Evolutionary conservation across 2,113 vertebrate genomes (phyloP).

Genomic region (Psephotus haematonotus): DNA sequence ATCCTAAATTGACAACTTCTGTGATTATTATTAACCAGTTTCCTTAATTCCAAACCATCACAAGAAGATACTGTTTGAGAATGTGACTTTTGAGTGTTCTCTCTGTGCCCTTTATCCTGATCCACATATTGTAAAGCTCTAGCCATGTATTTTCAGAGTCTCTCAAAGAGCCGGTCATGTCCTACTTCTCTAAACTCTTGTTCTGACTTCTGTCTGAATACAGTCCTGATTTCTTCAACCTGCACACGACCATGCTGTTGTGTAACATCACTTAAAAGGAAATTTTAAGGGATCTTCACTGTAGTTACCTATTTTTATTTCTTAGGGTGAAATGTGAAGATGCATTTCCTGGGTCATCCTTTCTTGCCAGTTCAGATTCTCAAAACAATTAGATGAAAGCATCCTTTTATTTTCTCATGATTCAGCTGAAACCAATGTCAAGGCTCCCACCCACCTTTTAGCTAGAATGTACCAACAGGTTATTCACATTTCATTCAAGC

Average conservation of each 20-base stretch:
- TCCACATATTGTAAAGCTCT: not conserved
- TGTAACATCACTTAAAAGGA: not conserved
- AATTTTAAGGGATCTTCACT: not conserved
- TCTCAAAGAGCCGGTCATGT: not conserved
- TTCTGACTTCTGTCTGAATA: not conserved
- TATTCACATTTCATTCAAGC: not conserved
- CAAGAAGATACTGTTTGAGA: not conserved
- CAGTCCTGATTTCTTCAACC: not conserved
- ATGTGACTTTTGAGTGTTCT: not conserved
- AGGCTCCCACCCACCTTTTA: not conserved
- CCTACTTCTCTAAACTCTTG: not conserved
- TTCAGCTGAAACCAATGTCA: not conserved
- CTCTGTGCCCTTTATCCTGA: not conserved
- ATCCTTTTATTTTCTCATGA: not conserved
- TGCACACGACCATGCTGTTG: not conserved
- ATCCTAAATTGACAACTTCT: not conserved
- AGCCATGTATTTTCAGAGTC: not conserved
- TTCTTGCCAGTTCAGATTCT: not conserved
- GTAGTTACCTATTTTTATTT: not conserved
- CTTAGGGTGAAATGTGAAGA: not conserved
- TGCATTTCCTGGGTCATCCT: not conserved
- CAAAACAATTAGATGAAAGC: not conserved
- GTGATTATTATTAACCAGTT: not conserved
- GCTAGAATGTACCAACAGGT: rapidly evolving
- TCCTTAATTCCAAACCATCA: not conserved